Evolutionary conservation across 2,888 invertebrate species (phyloP).

Genomic region (Cantharis flavilabris): DNA sequence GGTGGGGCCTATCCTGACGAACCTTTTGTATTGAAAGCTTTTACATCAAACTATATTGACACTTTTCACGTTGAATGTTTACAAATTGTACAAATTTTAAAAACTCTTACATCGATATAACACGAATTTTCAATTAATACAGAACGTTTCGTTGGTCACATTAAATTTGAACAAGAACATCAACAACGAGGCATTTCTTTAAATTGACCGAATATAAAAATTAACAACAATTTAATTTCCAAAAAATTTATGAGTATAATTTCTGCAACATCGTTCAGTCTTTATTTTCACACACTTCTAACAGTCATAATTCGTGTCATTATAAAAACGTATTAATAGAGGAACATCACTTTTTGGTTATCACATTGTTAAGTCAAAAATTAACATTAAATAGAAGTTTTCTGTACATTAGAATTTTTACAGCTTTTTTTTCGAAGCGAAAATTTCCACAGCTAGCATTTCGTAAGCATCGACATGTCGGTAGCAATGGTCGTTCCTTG

Average conservation of each 20-base stretch:
- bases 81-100: conserved; percentile 1
- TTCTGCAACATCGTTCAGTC: neutral
- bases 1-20: conserved; percentile 35
- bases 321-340: neutral
- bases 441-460: conserved; percentile 49
- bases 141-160: neutral
- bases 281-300: neutral
- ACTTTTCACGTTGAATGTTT: conserved; percentile 19
- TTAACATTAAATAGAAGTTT: neutral
- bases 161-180: neutral
- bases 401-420: neutral
- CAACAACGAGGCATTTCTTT: neutral
- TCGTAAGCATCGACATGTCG: conserved; percentile 55
- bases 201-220: neutral
- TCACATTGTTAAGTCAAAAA: neutral
- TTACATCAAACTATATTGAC: conserved; percentile 1
- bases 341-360: conserved; percentile 2
- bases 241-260: neutral
- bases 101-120: neutral
- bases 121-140: neutral
- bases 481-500: conserved; percentile 59
- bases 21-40: conserved; percentile 6
- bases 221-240: neutral
- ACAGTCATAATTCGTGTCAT: neutral
- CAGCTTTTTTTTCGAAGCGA: conserved; percentile 21